A percentile compares a stretch with the other conserved stretches of the same genome.
Conservation (phyloP, 2,113 vertebrate genomes). For the Hippocampus guttulatus region DNA sequence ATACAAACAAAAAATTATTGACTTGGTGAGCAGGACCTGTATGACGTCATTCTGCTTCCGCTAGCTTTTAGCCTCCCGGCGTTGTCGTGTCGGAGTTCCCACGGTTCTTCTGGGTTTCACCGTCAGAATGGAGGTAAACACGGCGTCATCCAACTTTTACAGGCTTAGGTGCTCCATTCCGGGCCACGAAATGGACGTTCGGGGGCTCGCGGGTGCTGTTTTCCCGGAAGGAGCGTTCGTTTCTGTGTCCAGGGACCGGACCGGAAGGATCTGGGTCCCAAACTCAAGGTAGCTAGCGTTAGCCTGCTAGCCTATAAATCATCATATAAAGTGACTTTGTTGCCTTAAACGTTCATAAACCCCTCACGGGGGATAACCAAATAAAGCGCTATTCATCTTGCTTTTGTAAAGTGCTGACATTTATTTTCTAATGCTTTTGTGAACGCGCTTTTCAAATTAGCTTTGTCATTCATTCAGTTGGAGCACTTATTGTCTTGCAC, state of each 20-base stretch:
- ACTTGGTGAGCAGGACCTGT: too few relatives aligned
- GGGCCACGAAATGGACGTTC: constrained; percentile 90
- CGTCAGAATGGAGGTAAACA: constrained; percentile 32
- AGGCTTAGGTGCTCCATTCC: constrained; percentile 85
- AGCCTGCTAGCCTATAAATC: constrained; percentile 22
- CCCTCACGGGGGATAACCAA: accelerated
- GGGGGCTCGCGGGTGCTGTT: constrained; percentile 76
- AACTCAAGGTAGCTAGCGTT: constrained; percentile 78
- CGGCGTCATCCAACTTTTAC: constrained; percentile 73
- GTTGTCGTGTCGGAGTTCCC: constrained; percentile 46
- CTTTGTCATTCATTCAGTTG: constrained; percentile 64
- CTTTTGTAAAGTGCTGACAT: background rate
- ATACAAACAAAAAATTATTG: too few relatives aligned
- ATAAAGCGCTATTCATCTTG: background rate
- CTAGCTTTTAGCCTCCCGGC: constrained; percentile 32
- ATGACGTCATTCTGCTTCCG: constrained; percentile 46
- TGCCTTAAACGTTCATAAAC: accelerated
- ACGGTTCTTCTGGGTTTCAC: background rate
- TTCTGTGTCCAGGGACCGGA: constrained; percentile 91
- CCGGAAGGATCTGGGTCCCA: constrained; percentile 87
- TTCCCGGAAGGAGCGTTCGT: constrained; percentile 85
- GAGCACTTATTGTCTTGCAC: background rate
- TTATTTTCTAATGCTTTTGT: background rate
- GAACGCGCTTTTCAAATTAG: constrained; percentile 48
- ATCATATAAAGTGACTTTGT: background rate